Evolutionary conservation across 1,140 invertebrate species (phyloP).

Genomic region (Atta colombica): DNA sequence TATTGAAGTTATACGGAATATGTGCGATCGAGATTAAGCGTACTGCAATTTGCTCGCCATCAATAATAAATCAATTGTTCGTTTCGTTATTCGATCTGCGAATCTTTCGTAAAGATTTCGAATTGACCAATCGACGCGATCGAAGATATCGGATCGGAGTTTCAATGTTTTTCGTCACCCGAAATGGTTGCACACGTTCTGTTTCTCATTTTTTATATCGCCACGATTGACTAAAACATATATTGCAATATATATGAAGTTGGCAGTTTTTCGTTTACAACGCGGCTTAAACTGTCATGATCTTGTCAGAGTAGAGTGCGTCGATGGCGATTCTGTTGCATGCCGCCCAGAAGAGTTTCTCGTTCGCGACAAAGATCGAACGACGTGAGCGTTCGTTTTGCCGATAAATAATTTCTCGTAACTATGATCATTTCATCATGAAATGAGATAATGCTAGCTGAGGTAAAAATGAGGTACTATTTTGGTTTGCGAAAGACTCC

Average conservation of each 20-base stretch:
- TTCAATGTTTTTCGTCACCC: constrained; percentile 7
- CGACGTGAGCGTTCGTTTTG: constrained; percentile 6
- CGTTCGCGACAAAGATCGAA: constrained; percentile 32
- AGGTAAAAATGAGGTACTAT: constrained; percentile 7
- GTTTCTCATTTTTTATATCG: constrained; percentile 23
- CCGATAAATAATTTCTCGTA: not conserved
- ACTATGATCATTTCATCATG: constrained; percentile 1
- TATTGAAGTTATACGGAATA: not conserved
- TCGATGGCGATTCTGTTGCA: constrained; percentile 35
- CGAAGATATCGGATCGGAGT: not conserved
- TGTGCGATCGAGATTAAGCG: constrained; percentile 14
- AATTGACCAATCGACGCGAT: constrained; percentile 23
- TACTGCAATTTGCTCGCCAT: not conserved
- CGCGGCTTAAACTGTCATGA: constrained; percentile 78
- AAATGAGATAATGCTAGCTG: constrained; percentile 6
- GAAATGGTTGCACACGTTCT: not conserved
- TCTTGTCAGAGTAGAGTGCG: constrained; percentile 55
- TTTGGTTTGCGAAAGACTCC: not conserved
- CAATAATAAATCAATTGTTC: constrained; percentile 9
- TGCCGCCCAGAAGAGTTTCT: constrained; percentile 27
- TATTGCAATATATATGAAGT: constrained; percentile 82
- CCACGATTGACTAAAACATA: constrained; percentile 82
- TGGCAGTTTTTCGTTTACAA: constrained; percentile 82
- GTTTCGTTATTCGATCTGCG: not conserved
- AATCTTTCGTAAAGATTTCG: constrained; percentile 10